These are phyloP conservation scores for Petrocephalus sullivani DNA, from an alignment of 2,797 vertebrate species.

Conservation along the genomic window DNA sequence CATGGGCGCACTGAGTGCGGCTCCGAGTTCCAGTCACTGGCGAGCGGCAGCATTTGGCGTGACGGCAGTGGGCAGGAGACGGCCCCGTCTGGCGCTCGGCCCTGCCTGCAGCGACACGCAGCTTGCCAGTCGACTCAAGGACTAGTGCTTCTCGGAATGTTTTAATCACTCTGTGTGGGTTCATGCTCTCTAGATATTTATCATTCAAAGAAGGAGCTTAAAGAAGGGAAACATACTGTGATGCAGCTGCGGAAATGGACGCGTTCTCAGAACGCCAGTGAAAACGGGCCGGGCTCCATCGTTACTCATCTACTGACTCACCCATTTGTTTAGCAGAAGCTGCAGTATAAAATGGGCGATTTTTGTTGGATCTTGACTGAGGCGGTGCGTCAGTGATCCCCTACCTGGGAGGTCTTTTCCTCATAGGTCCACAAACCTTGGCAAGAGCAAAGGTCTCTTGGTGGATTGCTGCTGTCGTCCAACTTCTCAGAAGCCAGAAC, in stretches of 20 bases:
- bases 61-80: background rate
- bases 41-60: background rate
- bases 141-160: background rate
- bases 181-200: background rate
- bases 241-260: background rate
- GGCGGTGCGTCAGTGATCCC: background rate
- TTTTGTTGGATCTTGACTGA: background rate
- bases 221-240: background rate
- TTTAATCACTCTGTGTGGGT: slow-evolving; percentile 1
- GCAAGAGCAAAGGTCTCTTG: background rate
- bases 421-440: background rate
- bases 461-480: background rate
- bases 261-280: background rate
- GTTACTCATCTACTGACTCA: background rate
- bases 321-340: background rate
- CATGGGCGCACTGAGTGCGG: background rate
- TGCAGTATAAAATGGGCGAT: background rate
- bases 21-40: background rate
- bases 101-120: background rate
- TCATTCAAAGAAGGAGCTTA: background rate
- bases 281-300: background rate
- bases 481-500: background rate
- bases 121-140: background rate
- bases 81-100: background rate
- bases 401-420: background rate